These are phyloP conservation scores for Acleris holmiana DNA, from an alignment of 2,888 invertebrate genomes.

Conservation along the genomic window DNA sequence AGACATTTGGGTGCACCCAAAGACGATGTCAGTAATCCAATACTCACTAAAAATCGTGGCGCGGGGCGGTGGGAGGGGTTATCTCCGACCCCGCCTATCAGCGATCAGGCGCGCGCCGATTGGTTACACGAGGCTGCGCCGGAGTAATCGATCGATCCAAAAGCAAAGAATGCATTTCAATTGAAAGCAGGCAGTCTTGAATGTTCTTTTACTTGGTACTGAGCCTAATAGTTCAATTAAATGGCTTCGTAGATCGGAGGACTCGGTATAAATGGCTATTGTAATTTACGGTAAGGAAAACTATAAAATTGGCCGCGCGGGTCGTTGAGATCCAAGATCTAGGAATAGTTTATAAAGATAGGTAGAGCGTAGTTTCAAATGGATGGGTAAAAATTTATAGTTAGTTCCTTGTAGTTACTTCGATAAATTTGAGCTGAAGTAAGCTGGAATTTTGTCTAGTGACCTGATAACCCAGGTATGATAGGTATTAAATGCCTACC, in stretches of 20 bases:
- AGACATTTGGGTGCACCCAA: too few species aligned
- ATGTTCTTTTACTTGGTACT: constrained; percentile 65
- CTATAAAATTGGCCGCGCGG: constrained; percentile 25
- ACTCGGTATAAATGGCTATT: constrained; percentile 27
- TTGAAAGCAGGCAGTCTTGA: constrained; percentile 62
- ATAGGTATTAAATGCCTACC: too few species aligned
- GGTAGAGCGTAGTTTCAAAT: background rate
- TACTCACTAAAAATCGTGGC: constrained; percentile 62
- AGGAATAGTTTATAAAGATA: constrained; percentile 5
- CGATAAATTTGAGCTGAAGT: background rate
- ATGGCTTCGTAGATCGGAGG: constrained; percentile 39
- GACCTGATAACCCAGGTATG: too few species aligned
- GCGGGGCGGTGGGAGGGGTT: constrained; percentile 67
- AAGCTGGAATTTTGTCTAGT: too few species aligned
- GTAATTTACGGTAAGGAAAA: constrained; percentile 29
- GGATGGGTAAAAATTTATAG: background rate
- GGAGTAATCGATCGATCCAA: constrained; percentile 58
- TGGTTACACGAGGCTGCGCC: constrained; percentile 62
- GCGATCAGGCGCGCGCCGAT: constrained; percentile 57
- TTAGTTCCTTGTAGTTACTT: background rate
- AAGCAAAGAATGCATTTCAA: constrained; percentile 70
- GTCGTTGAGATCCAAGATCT: constrained; percentile 17
- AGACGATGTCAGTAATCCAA: constrained; percentile 71
- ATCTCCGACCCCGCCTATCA: constrained; percentile 54
- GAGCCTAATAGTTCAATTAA: constrained; percentile 63